These are phyloP conservation scores for Adineta ricciae DNA, from an alignment of 2,888 invertebrate species.

Conservation along the genomic window DNA sequence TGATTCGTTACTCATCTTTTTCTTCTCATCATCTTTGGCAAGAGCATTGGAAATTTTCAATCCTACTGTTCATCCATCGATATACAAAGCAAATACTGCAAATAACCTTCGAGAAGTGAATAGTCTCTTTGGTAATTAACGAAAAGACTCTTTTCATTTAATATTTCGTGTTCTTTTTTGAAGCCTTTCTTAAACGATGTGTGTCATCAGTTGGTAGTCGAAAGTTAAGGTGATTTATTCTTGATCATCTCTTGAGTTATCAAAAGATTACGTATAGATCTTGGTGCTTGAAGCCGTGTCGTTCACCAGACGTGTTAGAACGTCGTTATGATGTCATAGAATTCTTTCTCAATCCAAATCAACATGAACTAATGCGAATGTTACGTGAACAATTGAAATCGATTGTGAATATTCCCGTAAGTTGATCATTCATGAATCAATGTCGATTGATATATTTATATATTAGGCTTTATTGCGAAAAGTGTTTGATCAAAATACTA, in stretches of 20 bases:
- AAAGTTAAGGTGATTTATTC: neutral
- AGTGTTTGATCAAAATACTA: slow-evolving; percentile 2
- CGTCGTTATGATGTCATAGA: slow-evolving; percentile 1
- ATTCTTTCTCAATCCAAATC: slow-evolving; percentile 6
- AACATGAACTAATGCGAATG: neutral
- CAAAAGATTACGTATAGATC: neutral
- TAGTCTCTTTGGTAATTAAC: slow-evolving; percentile 1
- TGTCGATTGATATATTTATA: neutral
- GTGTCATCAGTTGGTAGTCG: slow-evolving; percentile 2
- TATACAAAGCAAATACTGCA: slow-evolving; percentile 1
- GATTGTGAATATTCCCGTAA: slow-evolving; percentile 8
- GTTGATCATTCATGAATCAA: neutral
- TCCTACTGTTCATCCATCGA: neutral
- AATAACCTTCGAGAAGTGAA: slow-evolving; percentile 15
- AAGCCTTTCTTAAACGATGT: slow-evolving; percentile 12
- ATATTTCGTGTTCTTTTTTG: neutral
- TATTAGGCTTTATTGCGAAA: neutral
- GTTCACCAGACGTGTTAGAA: neutral
- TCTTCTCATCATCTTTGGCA: neutral
- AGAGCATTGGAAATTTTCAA: neutral
- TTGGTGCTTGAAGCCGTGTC: slow-evolving; percentile 12
- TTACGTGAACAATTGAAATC: neutral
- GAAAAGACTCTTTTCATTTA: neutral
- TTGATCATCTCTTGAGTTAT: no score
- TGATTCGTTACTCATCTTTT: neutral